Conservation (phyloP, 1,140 invertebrate species). For the Drosophila orosa region DNA sequence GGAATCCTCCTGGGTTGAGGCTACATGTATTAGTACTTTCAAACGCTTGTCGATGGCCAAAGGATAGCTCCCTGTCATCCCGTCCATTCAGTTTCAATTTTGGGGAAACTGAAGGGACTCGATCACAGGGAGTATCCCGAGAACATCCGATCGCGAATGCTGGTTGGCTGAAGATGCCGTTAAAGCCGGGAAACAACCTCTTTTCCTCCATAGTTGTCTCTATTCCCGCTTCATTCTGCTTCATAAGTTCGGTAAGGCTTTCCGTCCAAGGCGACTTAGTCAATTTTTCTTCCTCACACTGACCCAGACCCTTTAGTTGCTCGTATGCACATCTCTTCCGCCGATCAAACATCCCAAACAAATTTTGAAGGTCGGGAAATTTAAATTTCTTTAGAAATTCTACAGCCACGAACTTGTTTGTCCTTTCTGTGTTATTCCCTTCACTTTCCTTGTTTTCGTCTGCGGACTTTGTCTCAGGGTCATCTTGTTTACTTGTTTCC, state of each 20-base stretch:
- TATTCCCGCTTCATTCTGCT: too few species aligned
- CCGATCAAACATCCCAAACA: neutral
- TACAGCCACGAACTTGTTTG: neutral
- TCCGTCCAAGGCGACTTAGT: neutral
- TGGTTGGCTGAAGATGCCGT: slow-evolving; percentile 1
- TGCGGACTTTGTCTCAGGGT: neutral
- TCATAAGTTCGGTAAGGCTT: neutral
- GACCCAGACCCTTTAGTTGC: neutral
- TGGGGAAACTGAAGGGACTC: neutral
- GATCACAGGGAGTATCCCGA: slow-evolving; percentile 9
- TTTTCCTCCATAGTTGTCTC: neutral
- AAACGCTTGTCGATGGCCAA: neutral
- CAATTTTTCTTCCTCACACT: neutral
- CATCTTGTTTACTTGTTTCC: neutral
- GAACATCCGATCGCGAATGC: neutral
- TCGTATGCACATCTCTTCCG: neutral
- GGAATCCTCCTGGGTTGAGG: neutral
- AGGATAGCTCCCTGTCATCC: neutral
- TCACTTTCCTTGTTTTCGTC: neutral
- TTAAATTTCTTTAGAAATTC: neutral
- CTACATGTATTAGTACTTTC: too few species aligned
- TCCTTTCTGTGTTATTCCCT: neutral
- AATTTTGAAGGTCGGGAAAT: neutral
- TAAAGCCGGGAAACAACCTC: neutral
- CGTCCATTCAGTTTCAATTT: neutral